Evolutionary conservation across 1,140 invertebrate species (phyloP).

Genomic region (Conus ventricosus): DNA sequence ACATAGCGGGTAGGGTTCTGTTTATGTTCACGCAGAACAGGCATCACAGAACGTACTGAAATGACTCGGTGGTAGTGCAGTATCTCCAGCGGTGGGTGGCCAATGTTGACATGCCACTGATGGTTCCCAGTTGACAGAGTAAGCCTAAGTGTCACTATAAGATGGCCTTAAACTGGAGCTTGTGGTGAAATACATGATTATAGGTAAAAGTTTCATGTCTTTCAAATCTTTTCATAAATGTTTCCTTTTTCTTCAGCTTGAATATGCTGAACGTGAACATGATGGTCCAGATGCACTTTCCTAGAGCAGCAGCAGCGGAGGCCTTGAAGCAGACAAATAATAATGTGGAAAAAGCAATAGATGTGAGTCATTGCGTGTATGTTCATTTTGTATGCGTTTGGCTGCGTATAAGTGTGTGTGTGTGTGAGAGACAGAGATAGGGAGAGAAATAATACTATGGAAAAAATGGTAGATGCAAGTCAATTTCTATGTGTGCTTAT

Average conservation of each 20-base stretch:
- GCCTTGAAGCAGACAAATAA: constrained; percentile 83
- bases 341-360: constrained; percentile 80
- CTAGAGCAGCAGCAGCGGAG: constrained; percentile 75
- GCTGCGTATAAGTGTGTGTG: background rate
- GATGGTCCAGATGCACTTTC: constrained; percentile 82
- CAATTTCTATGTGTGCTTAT: background rate
- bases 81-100: too few relatives aligned
- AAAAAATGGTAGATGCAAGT: background rate
- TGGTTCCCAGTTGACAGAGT: too few relatives aligned
- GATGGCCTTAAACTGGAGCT: too few relatives aligned
- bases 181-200: background rate
- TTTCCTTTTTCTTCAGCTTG: constrained; percentile 69
- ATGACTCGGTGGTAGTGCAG: too few relatives aligned
- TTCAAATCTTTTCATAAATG: background rate
- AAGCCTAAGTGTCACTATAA: too few relatives aligned
- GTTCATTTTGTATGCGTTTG: background rate
- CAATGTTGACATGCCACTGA: too few relatives aligned
- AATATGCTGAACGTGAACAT: constrained; percentile 78
- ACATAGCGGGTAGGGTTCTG: too few relatives aligned
- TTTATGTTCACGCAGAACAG: too few relatives aligned
- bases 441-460: background rate
- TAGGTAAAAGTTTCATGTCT: background rate
- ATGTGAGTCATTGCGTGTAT: constrained; percentile 67
- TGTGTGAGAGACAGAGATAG: background rate
- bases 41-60: too few relatives aligned